These are phyloP conservation scores for Manduca sexta DNA, from an alignment of 1,140 invertebrate genomes.

Conservation along the genomic window DNA sequence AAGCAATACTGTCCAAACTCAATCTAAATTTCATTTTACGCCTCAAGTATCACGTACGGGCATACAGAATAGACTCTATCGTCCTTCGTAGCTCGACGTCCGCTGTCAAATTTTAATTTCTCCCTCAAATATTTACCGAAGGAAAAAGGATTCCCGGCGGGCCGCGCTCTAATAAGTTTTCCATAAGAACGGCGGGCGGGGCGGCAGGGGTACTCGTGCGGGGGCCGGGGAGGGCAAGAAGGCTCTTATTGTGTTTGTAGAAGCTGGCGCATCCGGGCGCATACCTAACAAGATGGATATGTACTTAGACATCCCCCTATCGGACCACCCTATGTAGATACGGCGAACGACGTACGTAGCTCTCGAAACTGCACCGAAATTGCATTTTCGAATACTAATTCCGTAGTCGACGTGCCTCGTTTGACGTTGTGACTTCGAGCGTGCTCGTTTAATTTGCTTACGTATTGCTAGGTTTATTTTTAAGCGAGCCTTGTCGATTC, in stretches of 20 bases:
- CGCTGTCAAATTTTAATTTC: slow-evolving; percentile 73
- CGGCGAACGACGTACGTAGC: slow-evolving; percentile 21
- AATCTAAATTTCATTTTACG: slow-evolving; percentile 71
- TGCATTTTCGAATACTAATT: slow-evolving; percentile 71
- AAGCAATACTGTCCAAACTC: slow-evolving; percentile 57
- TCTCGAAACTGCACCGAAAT: slow-evolving; percentile 58
- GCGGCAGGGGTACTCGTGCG: slow-evolving; percentile 11
- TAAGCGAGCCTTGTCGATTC: not conserved
- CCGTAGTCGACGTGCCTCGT: slow-evolving; percentile 5
- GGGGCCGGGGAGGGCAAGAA: slow-evolving; percentile 30
- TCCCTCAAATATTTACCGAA: slow-evolving; percentile 72
- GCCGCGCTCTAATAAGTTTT: slow-evolving; percentile 71
- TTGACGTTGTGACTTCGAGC: not conserved
- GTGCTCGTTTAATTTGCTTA: no score
- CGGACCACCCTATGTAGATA: slow-evolving; percentile 41
- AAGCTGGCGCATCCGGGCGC: slow-evolving; percentile 69
- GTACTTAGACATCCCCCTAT: slow-evolving; percentile 50
- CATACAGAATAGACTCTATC: slow-evolving; percentile 54
- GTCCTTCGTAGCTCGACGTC: slow-evolving; percentile 52
- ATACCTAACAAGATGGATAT: slow-evolving; percentile 72
- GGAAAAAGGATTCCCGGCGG: slow-evolving; percentile 71
- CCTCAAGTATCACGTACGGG: slow-evolving; percentile 64
- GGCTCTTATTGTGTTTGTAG: slow-evolving; percentile 71
- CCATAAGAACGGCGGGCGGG: slow-evolving; percentile 54
- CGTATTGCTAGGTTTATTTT: no score